A percentile compares a stretch with the other conserved stretches of the same genome.
Conservation (phyloP, 2,888 invertebrate genomes). For the Melipona beecheii region DNA sequence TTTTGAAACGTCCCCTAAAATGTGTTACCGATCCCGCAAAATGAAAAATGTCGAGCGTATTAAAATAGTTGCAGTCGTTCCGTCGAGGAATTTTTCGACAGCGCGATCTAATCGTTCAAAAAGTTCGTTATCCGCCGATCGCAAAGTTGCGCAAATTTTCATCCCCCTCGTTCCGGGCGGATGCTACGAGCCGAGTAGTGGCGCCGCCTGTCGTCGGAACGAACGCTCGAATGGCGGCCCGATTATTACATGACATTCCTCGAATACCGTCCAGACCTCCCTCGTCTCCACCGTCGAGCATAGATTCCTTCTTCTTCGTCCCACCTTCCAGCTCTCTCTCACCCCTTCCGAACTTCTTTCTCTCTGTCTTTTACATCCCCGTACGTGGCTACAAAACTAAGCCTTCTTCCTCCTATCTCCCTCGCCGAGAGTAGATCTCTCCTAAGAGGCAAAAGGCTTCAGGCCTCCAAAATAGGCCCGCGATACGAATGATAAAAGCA, state of each 20-base stretch:
- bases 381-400: slow-evolving; percentile 43
- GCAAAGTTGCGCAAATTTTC: slow-evolving; percentile 8
- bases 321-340: slow-evolving; percentile 18
- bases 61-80: background rate
- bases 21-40: background rate
- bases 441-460: slow-evolving; percentile 70
- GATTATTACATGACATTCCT: slow-evolving; percentile 84
- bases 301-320: slow-evolving; percentile 50
- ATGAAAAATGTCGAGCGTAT: background rate
- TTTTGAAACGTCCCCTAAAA: background rate
- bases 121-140: slow-evolving; percentile 31
- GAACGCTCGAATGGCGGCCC: slow-evolving; percentile 75
- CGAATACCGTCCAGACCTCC: slow-evolving; percentile 80
- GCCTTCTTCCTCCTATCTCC: slow-evolving; percentile 24
- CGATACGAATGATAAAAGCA: slow-evolving; percentile 74
- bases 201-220: slow-evolving; percentile 79
- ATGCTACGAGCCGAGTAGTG: slow-evolving; percentile 73
- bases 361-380: slow-evolving; percentile 56
- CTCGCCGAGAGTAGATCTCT: slow-evolving; percentile 68
- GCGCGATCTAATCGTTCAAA: background rate
- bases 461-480: slow-evolving; percentile 65
- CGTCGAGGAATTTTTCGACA: background rate
- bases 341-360: slow-evolving; percentile 38
- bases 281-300: slow-evolving; percentile 68
- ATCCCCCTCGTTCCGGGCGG: slow-evolving; percentile 15